Evolutionary conservation across 64 coral and sea anemone genomes (phyloP).

Genomic region (Catalaphyllia jardinei): DNA sequence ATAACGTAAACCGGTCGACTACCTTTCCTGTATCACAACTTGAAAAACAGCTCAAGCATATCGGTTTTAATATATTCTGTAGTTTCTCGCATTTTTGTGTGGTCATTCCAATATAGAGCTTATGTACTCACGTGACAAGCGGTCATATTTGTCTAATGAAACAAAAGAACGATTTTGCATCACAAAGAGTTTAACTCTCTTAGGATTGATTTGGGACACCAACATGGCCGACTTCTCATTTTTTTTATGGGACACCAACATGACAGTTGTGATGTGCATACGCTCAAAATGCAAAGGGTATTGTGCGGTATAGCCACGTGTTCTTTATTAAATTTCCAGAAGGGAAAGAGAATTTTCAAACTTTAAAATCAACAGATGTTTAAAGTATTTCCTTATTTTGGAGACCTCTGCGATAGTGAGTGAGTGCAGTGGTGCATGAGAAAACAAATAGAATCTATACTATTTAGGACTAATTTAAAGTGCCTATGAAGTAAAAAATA

Average conservation of each 20-base stretch:
- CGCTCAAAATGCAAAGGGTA: background rate
- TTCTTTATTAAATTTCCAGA: no score
- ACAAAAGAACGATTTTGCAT: no score
- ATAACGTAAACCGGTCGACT: background rate
- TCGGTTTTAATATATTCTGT: slow-evolving; percentile 13
- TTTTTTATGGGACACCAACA: no score
- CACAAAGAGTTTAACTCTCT: no score
- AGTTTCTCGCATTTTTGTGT: background rate
- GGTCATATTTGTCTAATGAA: no score
- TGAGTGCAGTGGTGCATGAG: background rate
- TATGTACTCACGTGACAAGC: no score
- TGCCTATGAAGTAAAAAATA: no score
- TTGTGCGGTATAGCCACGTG: background rate
- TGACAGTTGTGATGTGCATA: no score
- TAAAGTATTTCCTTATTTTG: background rate
- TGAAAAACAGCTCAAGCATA: background rate
- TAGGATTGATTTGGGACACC: no score
- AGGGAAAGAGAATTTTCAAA: background rate
- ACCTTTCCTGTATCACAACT: no score
- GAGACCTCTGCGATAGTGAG: background rate
- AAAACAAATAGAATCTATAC: background rate
- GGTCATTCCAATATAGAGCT: background rate
- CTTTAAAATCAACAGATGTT: background rate
- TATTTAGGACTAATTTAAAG: no score
- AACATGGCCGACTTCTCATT: no score